phyloP scores from a whole-genome alignment of 2,113 vertebrate species.

The Phylloscopus trochilus region DNA sequence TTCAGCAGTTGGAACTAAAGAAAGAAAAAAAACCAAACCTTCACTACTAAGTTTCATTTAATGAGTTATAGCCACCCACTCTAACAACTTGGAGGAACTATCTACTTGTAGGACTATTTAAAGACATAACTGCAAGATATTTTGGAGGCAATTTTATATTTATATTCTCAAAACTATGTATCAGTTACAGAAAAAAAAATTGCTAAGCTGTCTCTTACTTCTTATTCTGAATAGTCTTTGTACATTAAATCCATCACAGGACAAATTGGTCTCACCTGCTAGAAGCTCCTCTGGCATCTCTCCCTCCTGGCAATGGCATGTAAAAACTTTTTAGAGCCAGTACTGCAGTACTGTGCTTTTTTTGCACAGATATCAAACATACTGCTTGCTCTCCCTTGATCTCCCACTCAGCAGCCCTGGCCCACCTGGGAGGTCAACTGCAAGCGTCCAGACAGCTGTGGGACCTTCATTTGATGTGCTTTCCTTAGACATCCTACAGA shows the following conservation, averaged over 20 bases:
- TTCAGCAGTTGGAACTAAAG: not conserved
- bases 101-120: not conserved
- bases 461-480: not conserved
- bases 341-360: not conserved
- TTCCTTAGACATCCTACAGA: not conserved
- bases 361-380: not conserved
- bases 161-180: not conserved
- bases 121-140: not conserved
- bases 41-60: not conserved
- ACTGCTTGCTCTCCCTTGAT: not conserved
- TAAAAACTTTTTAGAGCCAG: not conserved
- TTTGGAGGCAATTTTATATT: not conserved
- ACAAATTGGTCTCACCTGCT: not conserved
- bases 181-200: not conserved
- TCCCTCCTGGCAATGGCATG: not conserved
- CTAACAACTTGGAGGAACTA: not conserved
- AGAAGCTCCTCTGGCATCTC: not conserved
- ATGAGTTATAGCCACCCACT: not conserved
- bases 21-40: too few relatives aligned
- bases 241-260: not conserved
- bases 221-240: not conserved
- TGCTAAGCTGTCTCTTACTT: not conserved
- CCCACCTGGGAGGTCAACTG: not conserved
- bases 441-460: not conserved
- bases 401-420: not conserved